phyloP scores from a whole-genome alignment of 2,113 vertebrate species.

The Neotoma lepida region DNA sequence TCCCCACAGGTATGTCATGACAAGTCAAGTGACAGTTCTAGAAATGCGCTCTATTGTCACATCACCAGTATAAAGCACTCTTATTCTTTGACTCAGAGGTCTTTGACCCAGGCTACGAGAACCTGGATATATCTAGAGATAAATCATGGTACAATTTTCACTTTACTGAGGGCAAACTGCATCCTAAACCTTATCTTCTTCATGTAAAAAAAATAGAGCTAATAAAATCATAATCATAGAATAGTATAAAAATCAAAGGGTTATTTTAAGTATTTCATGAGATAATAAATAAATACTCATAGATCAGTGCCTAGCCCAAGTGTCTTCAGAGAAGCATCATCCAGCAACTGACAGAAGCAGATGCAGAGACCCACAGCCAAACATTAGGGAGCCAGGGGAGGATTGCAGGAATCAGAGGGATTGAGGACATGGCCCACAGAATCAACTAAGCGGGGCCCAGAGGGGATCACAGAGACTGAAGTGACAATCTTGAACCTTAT shows the following conservation, averaged over 20 bases:
- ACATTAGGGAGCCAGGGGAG: neutral
- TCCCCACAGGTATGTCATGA: neutral
- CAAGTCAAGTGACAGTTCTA: neutral
- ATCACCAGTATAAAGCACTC: neutral
- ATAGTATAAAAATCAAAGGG: neutral
- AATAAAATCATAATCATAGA: neutral
- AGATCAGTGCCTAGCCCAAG: neutral
- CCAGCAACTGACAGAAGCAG: neutral
- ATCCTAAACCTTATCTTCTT: neutral
- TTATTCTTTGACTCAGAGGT: neutral
- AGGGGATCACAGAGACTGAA: neutral
- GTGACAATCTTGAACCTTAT: fast-evolving
- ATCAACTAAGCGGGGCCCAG: neutral
- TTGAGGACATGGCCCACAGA: neutral
- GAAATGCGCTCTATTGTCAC: neutral
- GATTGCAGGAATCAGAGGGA: neutral
- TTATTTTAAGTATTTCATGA: constrained; percentile 33
- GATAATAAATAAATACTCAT: neutral
- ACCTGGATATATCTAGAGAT: neutral
- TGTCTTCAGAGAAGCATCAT: neutral
- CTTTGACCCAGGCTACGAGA: neutral
- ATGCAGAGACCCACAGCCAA: neutral
- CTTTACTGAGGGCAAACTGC: neutral
- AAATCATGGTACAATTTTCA: neutral
- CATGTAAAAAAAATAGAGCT: neutral